Evolutionary conservation across 2,888 invertebrate species (phyloP).

Genomic region (Isotomurus palustris): DNA sequence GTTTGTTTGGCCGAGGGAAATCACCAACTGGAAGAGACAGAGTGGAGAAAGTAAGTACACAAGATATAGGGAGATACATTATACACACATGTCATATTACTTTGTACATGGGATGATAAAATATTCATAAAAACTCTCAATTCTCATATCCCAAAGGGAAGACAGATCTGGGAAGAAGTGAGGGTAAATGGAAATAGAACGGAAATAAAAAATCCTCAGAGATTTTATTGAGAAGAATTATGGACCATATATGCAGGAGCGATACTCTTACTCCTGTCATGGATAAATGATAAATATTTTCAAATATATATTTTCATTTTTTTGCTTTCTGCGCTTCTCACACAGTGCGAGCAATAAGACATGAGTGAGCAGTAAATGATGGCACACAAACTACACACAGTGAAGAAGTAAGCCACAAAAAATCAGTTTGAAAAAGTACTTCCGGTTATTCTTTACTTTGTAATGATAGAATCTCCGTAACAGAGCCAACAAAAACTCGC

Average conservation of each 20-base stretch:
- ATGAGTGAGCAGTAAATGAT: too few species aligned
- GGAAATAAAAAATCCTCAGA: conserved; percentile 25
- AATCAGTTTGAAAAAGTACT: not conserved
- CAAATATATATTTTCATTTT: conserved; percentile 2
- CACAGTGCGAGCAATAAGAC: too few species aligned
- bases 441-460: not conserved
- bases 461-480: too few species aligned
- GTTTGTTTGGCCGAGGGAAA: conserved; percentile 31
- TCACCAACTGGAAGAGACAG: conserved; percentile 17
- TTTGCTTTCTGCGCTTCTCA: too few species aligned
- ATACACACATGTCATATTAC: not conserved
- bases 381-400: too few species aligned
- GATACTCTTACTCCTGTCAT: conserved; percentile 29
- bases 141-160: conserved; percentile 7
- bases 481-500: too few species aligned
- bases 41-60: too few species aligned
- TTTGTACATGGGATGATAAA: conserved; percentile 4
- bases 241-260: too few species aligned
- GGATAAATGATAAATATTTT: conserved; percentile 33
- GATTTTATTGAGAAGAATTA: too few species aligned
- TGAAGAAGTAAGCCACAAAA: too few species aligned
- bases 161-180: conserved; percentile 2
- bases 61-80: too few species aligned
- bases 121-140: conserved; percentile 14
- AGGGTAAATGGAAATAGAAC: conserved; percentile 19